Evolutionary conservation across 2,113 vertebrate species (phyloP), one percentile per base, ranked within the genome.

Genomic region (Mesembrinibis cayennensis): DNA sequence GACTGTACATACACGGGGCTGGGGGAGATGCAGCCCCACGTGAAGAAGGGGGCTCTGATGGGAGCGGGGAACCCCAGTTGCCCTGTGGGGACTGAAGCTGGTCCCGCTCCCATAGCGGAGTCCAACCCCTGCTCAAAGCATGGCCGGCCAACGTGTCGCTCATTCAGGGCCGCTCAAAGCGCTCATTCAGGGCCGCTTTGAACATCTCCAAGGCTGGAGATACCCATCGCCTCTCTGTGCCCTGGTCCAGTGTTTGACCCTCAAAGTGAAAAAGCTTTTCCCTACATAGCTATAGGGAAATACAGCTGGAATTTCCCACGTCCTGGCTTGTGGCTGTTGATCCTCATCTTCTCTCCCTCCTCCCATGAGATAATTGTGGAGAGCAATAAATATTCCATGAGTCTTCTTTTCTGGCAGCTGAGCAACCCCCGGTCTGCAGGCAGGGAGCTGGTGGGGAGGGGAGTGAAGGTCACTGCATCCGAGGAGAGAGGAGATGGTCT

Each of bases 121-220:
- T 44, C n/a, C n/a, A 69, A 29, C 2, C 5, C 40, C 42, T 6
- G 11, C 34, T 55, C 77, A 61, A 56, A 66, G 23, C 40, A 13
- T 2, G 5, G 26, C 16, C 73, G 5, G 26, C 16, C 73, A 49
- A 3, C 0, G 0, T 53, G n/a, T 45, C 65, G 38, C 20, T 56
- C 59, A 0, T 27, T 14, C 69, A 72, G 65, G 34, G 10, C 50
- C 76, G 69, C n/a, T 85, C n/a, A n/a, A n/a, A n/a, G n/a, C n/a
- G n/a, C 52, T 67, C 0, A 0, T 27, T 14, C 69, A 72, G 65
- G 34, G 10, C 50, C 76, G 69, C n/a, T 85, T 19, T 70, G 79
- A 42, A 65, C 45, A 36, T 29, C 63, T 81, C 52, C 34, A 36
- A 34, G 47, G 47, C 36, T 61, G 56, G 63, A 67, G 16, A 74